These are phyloP conservation scores for Acleris laterana DNA, from an alignment of 2,888 invertebrate species.

Conservation along the genomic window DNA sequence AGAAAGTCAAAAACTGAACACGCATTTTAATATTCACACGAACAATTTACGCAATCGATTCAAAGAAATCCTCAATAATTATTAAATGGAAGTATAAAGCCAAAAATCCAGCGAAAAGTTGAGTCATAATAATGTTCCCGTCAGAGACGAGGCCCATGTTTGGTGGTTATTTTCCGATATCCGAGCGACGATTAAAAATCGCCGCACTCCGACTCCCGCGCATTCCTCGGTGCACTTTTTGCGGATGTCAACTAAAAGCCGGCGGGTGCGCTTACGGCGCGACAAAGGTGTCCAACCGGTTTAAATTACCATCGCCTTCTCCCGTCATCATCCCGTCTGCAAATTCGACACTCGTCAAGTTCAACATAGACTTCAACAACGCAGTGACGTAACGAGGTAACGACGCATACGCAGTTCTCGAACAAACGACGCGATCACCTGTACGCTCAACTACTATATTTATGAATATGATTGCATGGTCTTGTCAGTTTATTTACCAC, in stretches of 20 bases:
- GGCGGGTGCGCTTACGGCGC: slow-evolving; percentile 61
- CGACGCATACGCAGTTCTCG: slow-evolving; percentile 40
- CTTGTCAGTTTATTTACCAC: slow-evolving; percentile 35
- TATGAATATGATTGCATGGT: slow-evolving; percentile 47
- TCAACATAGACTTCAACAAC: slow-evolving; percentile 46
- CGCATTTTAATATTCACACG: not conserved
- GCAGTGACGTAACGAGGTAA: slow-evolving; percentile 50
- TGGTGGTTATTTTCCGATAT: slow-evolving; percentile 42
- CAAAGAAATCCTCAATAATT: slow-evolving; percentile 11
- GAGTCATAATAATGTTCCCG: slow-evolving; percentile 59
- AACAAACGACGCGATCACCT: slow-evolving; percentile 50
- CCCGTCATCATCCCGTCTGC: slow-evolving; percentile 77
- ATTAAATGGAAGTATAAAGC: slow-evolving; percentile 17
- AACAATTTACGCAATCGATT: slow-evolving; percentile 8
- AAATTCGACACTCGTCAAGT: slow-evolving; percentile 80
- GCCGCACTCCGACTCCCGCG: slow-evolving; percentile 58
- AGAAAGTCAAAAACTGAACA: not conserved
- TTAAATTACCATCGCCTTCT: slow-evolving; percentile 70
- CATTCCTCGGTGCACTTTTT: slow-evolving; percentile 77
- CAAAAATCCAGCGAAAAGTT: slow-evolving; percentile 38
- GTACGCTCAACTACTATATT: slow-evolving; percentile 44
- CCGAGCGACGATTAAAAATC: slow-evolving; percentile 67
- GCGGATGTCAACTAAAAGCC: slow-evolving; percentile 80
- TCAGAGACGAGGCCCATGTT: slow-evolving; percentile 27
- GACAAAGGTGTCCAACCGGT: slow-evolving; percentile 81